Percentiles rank a stretch among this genome's conserved stretches.
Conservation (phyloP, 2,797 vertebrate genomes). For the Bovichtus diacanthus region DNA sequence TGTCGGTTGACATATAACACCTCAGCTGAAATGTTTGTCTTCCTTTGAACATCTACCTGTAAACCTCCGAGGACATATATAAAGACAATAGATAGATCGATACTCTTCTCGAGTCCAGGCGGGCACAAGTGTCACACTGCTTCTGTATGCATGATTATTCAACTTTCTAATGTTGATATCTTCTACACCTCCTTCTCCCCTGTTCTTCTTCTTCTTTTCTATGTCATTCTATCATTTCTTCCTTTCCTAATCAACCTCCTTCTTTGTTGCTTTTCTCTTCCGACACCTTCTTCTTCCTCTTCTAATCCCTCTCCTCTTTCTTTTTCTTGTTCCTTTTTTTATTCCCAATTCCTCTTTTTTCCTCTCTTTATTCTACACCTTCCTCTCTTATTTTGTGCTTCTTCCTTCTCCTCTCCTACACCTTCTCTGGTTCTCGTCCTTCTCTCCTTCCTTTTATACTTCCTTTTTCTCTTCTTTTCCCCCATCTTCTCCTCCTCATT, state of each 20-base stretch:
- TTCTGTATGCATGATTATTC: background rate
- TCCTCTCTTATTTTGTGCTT: background rate
- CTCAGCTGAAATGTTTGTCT: constrained; percentile 19
- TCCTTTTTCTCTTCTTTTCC: background rate
- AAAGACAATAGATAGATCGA: background rate
- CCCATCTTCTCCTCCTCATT: no score
- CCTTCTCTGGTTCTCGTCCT: background rate
- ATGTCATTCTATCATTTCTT: background rate
- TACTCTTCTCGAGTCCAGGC: constrained; percentile 16
- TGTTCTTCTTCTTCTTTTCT: no score
- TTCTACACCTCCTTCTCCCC: background rate
- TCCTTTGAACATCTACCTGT: constrained; percentile 18
- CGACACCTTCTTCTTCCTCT: background rate
- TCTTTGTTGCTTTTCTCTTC: no score
- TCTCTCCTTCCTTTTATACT: background rate
- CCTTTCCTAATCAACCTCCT: background rate
- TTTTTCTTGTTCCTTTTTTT: background rate
- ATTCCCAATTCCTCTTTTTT: background rate
- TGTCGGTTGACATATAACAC: constrained; percentile 1
- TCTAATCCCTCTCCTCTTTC: background rate
- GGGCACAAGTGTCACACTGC: background rate
- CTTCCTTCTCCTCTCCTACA: background rate
- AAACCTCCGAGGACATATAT: constrained; percentile 16
- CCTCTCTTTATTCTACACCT: background rate
- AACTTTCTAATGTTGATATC: background rate